Percentiles rank a stretch among this genome's conserved stretches.
Conservation (phyloP, 2,888 invertebrate genomes). For the Eumerus sabulonum region DNA sequence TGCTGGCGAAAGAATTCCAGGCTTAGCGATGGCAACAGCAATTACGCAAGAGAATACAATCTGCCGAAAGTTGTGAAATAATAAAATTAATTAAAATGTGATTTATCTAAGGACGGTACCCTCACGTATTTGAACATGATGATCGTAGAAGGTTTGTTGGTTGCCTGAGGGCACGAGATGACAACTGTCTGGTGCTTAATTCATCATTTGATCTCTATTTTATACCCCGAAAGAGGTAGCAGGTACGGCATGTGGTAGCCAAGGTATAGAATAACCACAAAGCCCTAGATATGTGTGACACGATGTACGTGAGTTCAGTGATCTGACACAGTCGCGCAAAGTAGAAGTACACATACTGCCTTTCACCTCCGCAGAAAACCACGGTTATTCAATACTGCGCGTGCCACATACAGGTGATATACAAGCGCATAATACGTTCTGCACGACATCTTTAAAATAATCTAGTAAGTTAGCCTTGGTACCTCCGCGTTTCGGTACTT, state of each 20-base stretch:
- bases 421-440: too few species aligned
- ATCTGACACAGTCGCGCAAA: not conserved
- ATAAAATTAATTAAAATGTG: too few species aligned
- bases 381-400: too few species aligned
- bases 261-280: not conserved
- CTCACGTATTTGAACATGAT: slow-evolving; percentile 61
- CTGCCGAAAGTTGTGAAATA: slow-evolving; percentile 11
- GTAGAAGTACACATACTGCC: too few species aligned
- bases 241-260: not conserved
- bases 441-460: too few species aligned
- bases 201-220: not conserved
- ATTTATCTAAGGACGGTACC: not conserved
- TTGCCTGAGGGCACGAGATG: slow-evolving; percentile 3
- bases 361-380: too few species aligned
- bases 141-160: slow-evolving; percentile 4
- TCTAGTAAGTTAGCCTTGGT: too few species aligned
- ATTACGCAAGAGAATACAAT: slow-evolving; percentile 40
- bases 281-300: too few species aligned
- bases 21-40: slow-evolving; percentile 42
- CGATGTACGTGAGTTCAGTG: not conserved
- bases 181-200: slow-evolving; percentile 35
- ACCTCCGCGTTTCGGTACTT: too few species aligned
- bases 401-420: too few species aligned
- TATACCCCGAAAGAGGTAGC: not conserved
- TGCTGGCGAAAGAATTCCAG: slow-evolving; percentile 38